A percentile compares a stretch with the other conserved stretches of the same genome.
phyloP scores from a whole-genome alignment of 2,113 vertebrate genomes.

The Sturnus vulgaris region DNA sequence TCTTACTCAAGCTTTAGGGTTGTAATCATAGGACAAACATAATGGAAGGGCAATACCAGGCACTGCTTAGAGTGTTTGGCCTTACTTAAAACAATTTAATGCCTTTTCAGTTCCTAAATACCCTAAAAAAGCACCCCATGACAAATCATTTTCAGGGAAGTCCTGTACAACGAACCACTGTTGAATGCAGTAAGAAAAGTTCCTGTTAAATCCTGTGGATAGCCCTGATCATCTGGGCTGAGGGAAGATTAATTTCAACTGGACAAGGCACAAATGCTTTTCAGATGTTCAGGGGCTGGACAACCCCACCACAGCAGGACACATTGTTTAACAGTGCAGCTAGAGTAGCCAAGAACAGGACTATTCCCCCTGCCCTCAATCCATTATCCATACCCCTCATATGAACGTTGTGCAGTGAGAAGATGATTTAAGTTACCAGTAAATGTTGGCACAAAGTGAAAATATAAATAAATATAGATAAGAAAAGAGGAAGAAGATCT shows the following conservation, averaged over 20 bases:
- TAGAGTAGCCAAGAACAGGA: background rate
- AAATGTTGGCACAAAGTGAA: background rate
- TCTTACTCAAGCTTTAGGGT: background rate
- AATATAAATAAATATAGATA: background rate
- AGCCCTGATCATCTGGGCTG: background rate
- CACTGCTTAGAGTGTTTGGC: background rate
- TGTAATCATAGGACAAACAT: background rate
- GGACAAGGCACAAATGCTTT: background rate
- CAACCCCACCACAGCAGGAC: background rate
- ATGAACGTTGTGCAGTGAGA: background rate
- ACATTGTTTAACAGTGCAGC: background rate
- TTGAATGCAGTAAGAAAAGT: background rate
- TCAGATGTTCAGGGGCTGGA: background rate
- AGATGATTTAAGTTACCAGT: background rate
- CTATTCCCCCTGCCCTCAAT: background rate
- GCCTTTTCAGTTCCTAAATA: background rate
- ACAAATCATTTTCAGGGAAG: background rate
- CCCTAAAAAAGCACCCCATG: background rate
- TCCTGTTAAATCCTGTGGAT: background rate
- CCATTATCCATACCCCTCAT: background rate
- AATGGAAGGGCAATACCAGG: background rate
- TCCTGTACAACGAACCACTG: background rate
- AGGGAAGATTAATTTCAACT: background rate
- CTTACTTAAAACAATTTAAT: background rate
- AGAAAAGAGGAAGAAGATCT: background rate